Conservation (phyloP, 2,888 invertebrate genomes). For the Drosophila rellima region DNA sequence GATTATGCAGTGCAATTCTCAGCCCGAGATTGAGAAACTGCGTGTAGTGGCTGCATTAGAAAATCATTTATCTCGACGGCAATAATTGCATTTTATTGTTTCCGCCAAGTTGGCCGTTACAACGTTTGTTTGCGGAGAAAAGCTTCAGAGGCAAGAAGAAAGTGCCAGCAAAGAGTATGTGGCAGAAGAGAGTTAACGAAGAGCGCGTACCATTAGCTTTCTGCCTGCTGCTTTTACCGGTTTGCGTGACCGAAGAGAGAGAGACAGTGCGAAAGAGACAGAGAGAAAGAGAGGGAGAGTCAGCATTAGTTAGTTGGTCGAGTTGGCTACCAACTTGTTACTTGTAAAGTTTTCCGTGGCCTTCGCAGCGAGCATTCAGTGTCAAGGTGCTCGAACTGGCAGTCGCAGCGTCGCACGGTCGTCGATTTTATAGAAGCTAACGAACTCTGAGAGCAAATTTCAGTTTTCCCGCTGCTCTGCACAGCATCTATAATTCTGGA, state of each 20-base stretch:
- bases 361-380: conserved; percentile 76
- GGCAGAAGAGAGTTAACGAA: conserved; percentile 59
- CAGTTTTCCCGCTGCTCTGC: conserved; percentile 54
- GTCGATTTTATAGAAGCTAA: conserved; percentile 66
- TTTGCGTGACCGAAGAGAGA: conserved; percentile 53
- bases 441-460: conserved; percentile 71
- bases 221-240: conserved; percentile 66
- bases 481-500: conserved; percentile 56
- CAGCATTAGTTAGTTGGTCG: conserved; percentile 60
- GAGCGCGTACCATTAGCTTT: conserved; percentile 67
- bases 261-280: conserved; percentile 19
- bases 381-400: conserved; percentile 81
- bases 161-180: conserved; percentile 59
- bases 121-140: conserved; percentile 48
- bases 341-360: conserved; percentile 80
- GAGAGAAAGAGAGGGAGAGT: conserved; percentile 32
- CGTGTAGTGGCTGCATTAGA: conserved; percentile 66
- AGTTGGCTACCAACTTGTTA: conserved; percentile 49
- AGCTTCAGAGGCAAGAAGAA: conserved; percentile 58
- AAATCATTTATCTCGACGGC: conserved; percentile 63
- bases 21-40: conserved; percentile 20
- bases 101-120: conserved; percentile 69
- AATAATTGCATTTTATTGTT: conserved; percentile 73
- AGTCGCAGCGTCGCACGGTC: conserved; percentile 65
- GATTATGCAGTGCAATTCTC: conserved; percentile 52